phyloP scores from a whole-genome alignment of 2,113 vertebrate genomes.

The Siphamia tubifer region DNA sequence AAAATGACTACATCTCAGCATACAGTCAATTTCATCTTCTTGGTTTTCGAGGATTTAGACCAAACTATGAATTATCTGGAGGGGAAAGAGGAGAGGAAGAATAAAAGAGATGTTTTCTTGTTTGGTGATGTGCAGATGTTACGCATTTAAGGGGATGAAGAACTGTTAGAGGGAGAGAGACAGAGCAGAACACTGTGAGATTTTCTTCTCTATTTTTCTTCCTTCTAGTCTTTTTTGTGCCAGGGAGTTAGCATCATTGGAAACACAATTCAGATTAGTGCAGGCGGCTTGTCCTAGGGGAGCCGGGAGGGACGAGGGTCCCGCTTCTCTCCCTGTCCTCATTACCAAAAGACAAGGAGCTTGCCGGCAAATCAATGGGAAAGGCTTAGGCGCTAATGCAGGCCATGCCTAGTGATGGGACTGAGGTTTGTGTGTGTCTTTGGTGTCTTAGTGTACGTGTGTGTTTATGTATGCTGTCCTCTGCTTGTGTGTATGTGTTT shows the following conservation, averaged over 20 bases:
- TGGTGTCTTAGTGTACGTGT: slow-evolving; percentile 4
- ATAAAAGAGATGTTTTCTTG: slow-evolving; percentile 36
- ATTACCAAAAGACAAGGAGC: slow-evolving; percentile 80
- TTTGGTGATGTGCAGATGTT: slow-evolving; percentile 50
- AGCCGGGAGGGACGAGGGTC: slow-evolving; percentile 66
- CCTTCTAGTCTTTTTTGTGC: slow-evolving; percentile 46
- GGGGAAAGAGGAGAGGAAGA: background rate
- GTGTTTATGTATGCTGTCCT: slow-evolving; percentile 15
- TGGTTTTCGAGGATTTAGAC: slow-evolving; percentile 13
- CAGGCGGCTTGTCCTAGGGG: slow-evolving; percentile 66
- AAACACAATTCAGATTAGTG: slow-evolving; percentile 77
- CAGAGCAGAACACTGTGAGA: slow-evolving; percentile 17
- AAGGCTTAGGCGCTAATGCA: slow-evolving; percentile 71
- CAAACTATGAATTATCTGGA: slow-evolving; percentile 44
- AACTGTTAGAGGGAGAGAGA: slow-evolving; percentile 28
- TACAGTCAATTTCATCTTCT: slow-evolving; percentile 7
- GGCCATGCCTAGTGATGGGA: slow-evolving; percentile 56
- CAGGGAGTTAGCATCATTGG: slow-evolving; percentile 60
- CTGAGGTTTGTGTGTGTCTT: slow-evolving; percentile 38
- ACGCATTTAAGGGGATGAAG: slow-evolving; percentile 38
- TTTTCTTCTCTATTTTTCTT: slow-evolving; percentile 37
- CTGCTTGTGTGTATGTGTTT: slow-evolving; percentile 10
- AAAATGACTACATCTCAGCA: slow-evolving; percentile 24
- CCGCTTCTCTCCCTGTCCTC: slow-evolving; percentile 76
- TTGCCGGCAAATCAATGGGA: slow-evolving; percentile 76